Evolutionary conservation across 2,888 invertebrate species (phyloP).

Genomic region (Tanaodytes sp.): DNA sequence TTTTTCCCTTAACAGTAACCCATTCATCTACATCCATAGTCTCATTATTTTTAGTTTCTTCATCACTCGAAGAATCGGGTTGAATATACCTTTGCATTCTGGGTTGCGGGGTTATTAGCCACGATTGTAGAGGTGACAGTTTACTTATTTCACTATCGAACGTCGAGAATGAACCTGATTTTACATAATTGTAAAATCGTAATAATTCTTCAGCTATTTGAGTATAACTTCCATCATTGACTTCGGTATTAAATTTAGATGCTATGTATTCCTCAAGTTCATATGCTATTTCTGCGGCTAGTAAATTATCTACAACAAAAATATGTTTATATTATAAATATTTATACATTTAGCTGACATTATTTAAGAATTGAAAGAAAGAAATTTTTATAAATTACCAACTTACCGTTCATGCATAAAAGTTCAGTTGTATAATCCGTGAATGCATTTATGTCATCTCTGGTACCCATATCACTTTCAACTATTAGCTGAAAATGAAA

Average conservation of each 20-base stretch:
- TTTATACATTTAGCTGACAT: too few species aligned
- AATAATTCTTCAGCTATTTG: constrained; percentile 67
- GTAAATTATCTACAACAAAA: constrained; percentile 60
- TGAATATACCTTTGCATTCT: constrained; percentile 5
- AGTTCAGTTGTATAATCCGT: too few species aligned
- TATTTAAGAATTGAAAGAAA: too few species aligned
- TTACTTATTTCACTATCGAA: constrained; percentile 61
- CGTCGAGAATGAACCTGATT: constrained; percentile 54
- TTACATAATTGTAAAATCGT: constrained; percentile 62
- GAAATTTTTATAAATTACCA: too few species aligned
- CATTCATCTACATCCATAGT: constrained; percentile 62
- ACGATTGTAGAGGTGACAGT: constrained; percentile 63
- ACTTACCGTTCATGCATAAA: too few species aligned
- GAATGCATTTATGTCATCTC: too few species aligned
- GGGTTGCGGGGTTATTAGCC: constrained; percentile 58
- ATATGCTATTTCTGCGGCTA: constrained; percentile 60
- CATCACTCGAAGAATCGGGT: constrained; percentile 17
- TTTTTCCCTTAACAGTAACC: constrained; percentile 63
- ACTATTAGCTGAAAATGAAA: too few species aligned
- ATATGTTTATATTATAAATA: too few species aligned
- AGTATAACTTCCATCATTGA: constrained; percentile 65
- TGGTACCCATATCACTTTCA: too few species aligned
- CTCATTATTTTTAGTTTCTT: constrained; percentile 51
- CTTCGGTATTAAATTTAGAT: constrained; percentile 62
- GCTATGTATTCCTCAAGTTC: constrained; percentile 68